Evolutionary conservation across 1,140 invertebrate genomes (phyloP), one percentile per base, ranked within the genome.

Genomic region (Drosophila ercepeae): DNA sequence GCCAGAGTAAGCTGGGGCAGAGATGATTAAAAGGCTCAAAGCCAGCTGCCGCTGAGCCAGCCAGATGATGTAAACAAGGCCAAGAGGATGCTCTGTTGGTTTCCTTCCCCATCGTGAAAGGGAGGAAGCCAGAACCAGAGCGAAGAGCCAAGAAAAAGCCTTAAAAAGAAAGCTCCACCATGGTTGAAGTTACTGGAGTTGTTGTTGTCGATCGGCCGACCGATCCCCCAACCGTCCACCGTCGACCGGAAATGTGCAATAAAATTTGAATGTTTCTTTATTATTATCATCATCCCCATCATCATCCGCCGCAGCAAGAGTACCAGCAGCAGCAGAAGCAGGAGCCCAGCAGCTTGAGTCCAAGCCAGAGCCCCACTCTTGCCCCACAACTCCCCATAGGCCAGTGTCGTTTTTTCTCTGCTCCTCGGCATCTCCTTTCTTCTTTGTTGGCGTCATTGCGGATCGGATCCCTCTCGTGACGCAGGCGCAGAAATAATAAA

Each of bases 211-310:
- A 34, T 51, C 48, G 57, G 34, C 4, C 8, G 11, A 9, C 13
- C 27, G 36, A 29, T 14, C n/a, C 53, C 34, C 69, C 68, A 72
- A 72, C 69, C 67, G 54, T 46, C 53, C 54, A 55, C 42, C 54
- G 21, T 9, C 59, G 88, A 81, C 88, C 88, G 88, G 88, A 90
- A 90, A 90, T 90, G 89, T 90, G 88, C 89, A 90, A 90, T 90
- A 90, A 90, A 88, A 89, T 90, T 88, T 88, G 81, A 86, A 86
- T 86, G 81, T 86, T 86, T 86, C 81, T 86, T 86, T 86, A 86
- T 86, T 84, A 84, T 84, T 88, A 86, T 86, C 81, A 86, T 88
- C 81, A 86, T 79, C 81, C 72, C 77, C 81, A 77, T 82, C 78
- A 82, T 82, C 78, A 82, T 82, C 78, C 45, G 51, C 78, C 36